These are phyloP conservation scores for Myrmophylax atrothorax DNA, from an alignment of 2,113 vertebrate genomes.

Conservation along the genomic window DNA sequence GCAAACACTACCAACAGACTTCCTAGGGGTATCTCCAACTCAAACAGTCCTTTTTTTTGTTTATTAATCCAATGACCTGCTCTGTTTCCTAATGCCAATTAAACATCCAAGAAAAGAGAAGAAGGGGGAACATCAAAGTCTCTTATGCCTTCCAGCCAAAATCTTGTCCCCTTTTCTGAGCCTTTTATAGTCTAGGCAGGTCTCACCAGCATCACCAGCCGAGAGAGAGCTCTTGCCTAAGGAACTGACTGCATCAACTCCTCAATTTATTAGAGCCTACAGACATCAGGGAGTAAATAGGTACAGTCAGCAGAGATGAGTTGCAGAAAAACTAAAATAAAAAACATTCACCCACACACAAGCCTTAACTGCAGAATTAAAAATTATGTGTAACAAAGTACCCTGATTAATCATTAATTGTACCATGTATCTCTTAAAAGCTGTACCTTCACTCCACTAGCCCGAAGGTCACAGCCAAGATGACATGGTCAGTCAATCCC, in stretches of 20 bases:
- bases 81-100: constrained; percentile 39
- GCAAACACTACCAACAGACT: background rate
- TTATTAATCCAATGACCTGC: constrained; percentile 38
- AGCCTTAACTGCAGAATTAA: constrained; percentile 51
- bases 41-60: background rate
- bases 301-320: constrained; percentile 64
- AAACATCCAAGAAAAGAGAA: background rate
- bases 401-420: constrained; percentile 52
- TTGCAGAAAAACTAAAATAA: constrained; percentile 64
- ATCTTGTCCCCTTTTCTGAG: constrained; percentile 37
- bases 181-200: constrained; percentile 62
- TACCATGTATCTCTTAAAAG: background rate
- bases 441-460: background rate
- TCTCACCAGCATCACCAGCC: constrained; percentile 52
- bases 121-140: background rate
- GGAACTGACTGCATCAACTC: constrained; percentile 67
- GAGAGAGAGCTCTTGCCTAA: constrained; percentile 61
- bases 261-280: constrained; percentile 72
- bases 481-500: constrained; percentile 5
- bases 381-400: constrained; percentile 43
- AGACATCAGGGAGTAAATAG: constrained; percentile 70
- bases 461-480: constrained; percentile 32
- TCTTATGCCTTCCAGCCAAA: constrained; percentile 47
- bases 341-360: constrained; percentile 46
- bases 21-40: constrained; percentile 19